Evolutionary conservation across 2,797 vertebrate genomes (phyloP).

Genomic region (Anguilla anguilla): DNA sequence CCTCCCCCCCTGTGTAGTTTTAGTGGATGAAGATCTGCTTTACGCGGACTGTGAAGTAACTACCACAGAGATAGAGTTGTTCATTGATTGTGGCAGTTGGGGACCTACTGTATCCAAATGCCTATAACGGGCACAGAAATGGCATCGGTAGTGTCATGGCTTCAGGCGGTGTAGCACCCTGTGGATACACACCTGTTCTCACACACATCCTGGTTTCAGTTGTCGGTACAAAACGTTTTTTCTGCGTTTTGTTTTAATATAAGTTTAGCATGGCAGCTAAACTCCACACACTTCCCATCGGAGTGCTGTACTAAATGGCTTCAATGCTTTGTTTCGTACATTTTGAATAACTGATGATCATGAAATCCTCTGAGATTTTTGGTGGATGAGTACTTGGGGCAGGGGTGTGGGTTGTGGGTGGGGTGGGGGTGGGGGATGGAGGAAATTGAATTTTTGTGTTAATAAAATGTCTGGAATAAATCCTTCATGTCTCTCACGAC

Average conservation of each 20-base stretch:
- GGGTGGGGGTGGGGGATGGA: not conserved
- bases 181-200: not conserved
- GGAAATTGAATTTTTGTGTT: not conserved
- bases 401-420: not conserved
- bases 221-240: not conserved
- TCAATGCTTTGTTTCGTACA: constrained; percentile 39
- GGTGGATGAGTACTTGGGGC: not conserved
- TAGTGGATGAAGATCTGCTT: constrained; percentile 8
- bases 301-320: constrained; percentile 26
- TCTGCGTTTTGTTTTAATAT: not conserved
- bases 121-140: not conserved
- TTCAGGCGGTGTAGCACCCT: not conserved
- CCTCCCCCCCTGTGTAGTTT: not conserved
- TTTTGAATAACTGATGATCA: constrained; percentile 44
- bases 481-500: not conserved
- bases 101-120: not conserved
- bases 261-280: not conserved
- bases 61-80: not conserved
- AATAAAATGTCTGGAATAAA: constrained; percentile 6
- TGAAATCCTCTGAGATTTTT: not conserved
- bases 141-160: not conserved
- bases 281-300: constrained; percentile 4
- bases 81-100: not conserved
- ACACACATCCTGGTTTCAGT: not conserved
- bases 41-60: not conserved